Conservation (phyloP, 2,797 vertebrate species). For the Strix occidentalis region DNA sequence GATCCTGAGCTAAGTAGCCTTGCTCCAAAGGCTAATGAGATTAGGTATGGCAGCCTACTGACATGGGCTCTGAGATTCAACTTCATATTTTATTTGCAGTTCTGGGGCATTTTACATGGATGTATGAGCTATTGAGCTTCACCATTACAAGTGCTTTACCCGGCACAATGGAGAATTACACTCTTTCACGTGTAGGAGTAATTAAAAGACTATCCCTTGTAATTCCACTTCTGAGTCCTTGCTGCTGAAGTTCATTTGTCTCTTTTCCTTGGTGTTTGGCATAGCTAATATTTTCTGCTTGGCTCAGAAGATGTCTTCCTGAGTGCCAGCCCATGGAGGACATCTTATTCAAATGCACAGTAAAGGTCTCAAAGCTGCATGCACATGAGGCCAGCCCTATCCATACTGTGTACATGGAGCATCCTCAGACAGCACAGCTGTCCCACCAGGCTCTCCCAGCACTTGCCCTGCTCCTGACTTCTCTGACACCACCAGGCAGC, state of each 20-base stretch:
- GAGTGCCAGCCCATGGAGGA: not conserved
- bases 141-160: not conserved
- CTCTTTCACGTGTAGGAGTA: not conserved
- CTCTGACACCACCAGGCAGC: not conserved
- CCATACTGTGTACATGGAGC: not conserved
- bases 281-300: not conserved
- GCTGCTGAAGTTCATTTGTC: not conserved
- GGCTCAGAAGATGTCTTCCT: not conserved
- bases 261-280: not conserved
- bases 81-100: not conserved
- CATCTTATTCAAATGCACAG: not conserved
- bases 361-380: not conserved
- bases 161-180: not conserved
- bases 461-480: not conserved
- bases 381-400: not conserved
- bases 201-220: not conserved
- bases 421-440: not conserved
- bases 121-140: not conserved
- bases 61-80: not conserved
- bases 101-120: not conserved
- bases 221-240: not conserved
- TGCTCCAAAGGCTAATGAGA: not conserved
- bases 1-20: constrained; percentile 12
- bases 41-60: not conserved
- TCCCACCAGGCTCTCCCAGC: not conserved